Base-by-base conservation (phyloP, 2,113 vertebrate genomes). In the Rhabdornis inornatus region DNA sequence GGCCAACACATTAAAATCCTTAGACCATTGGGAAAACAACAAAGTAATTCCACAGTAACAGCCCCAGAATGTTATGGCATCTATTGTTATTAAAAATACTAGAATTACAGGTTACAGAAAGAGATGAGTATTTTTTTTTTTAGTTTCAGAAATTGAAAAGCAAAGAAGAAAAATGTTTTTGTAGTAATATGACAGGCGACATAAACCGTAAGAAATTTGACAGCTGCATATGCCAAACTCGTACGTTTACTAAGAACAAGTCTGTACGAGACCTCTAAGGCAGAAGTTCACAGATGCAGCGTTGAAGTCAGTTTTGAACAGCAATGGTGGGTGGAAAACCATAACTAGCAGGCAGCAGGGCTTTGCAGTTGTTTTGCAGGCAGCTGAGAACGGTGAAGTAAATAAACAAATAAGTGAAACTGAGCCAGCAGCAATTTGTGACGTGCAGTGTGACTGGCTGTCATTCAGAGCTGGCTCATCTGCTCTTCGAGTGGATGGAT, bases 341-440 rank as follows among this genome's bases (percentile, higher is more conserved):
- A 25, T 88, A 79, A 83, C 50, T 18, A 82, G 70, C 49, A 96
- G 61, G 80, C 85, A 87, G 77, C 37, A 35, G 28, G 77, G 89
- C 80, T 96, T 53, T 95, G 95, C 87, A 94, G 94, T 83, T 96
- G 96, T 88, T 94, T 76, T 90, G 83, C 92, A 90, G 83, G 92
- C 90, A 90, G 81, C 77, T 37, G 52, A 44, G 89, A 79, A 88
- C 0, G 7, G 59, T 39, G 82, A 94, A 90, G 93, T 92, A 97
- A 95, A 97, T 70, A 96, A 96, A 96, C 93, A 94, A 96, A 95
- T 82, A 96, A 69, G 80, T 21, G 81, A 79, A 94, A 94, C 39
- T 12, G 80, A 94, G 95, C 91, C 94, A 92, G 91, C 87, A 97
- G 90, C 84, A 65, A 94, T 89, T 80, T 90, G 70, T 91, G 94